Base-by-base conservation (phyloP, 2,797 vertebrate genomes). In the Pseudochromis fuscus region DNA sequence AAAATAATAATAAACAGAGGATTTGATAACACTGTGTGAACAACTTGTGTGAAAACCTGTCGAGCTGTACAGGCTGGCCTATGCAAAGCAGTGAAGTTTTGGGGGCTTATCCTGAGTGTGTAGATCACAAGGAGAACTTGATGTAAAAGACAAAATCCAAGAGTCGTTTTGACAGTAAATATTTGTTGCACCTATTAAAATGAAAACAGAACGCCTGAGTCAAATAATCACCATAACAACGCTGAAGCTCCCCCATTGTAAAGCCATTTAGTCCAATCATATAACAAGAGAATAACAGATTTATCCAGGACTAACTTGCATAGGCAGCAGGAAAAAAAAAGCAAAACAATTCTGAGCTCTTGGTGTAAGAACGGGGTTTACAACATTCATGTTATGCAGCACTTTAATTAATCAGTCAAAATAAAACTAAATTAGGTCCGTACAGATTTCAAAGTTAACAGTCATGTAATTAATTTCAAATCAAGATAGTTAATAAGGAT, bases 171-270 rank as follows among this genome's bases (percentile, higher is more conserved):
- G 7, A 82, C 88, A 84, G 53, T 53, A 18, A 19, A n/a, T 13
- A 25, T 48, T 46, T 55, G 66, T 69, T 67, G 88, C 92, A 83
- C 49, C 25, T 0, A 1, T 65, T 30, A 42, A 40, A 46, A 15
- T 18, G 42, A 92, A 92, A 94, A 95, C 88, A 90, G 93, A 95
- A 95, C 88, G 91, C 94, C 95, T 92, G 93, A 95, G 94, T 93
- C 90, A 94, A 93, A 93, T 91, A 74, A 93, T 92, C 91, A 68
- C 46, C 73, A 68, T n/a, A 35, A 28, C 12, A n/a, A 68, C 60
- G 33, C 16, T 55, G 45, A 64, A 23, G n/a, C 44, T 71, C 57
- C 19, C 18, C 51, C n/a, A 69, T 64, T 33, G n/a, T 74, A 27
- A 63, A 64, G 69, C 38, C 19, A 38, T 30, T 49, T 18, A 37